Evolutionary conservation across 2,888 invertebrate species (phyloP).

Genomic region (Blastobasis lacticolella): DNA sequence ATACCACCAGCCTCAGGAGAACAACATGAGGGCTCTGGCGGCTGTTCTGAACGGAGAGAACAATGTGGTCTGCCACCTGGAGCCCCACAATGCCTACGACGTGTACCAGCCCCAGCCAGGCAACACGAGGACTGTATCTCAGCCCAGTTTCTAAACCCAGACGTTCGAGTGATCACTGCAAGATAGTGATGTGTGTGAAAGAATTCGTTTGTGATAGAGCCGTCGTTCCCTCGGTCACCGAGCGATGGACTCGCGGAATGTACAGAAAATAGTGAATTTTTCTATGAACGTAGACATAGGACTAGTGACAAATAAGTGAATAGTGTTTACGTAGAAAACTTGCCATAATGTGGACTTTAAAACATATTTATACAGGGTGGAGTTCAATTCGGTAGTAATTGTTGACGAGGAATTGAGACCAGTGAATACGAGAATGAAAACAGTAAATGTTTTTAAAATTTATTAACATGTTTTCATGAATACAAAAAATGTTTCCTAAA

Average conservation of each 20-base stretch:
- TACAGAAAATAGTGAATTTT: slow-evolving; percentile 63
- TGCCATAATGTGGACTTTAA: slow-evolving; percentile 70
- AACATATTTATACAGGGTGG: slow-evolving; percentile 50
- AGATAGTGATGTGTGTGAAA: no score
- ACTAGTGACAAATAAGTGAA: slow-evolving; percentile 55
- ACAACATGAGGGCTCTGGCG: slow-evolving; percentile 76
- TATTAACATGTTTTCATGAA: no score
- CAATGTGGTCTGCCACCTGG: slow-evolving; percentile 89
- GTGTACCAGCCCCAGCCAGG: slow-evolving; percentile 61
- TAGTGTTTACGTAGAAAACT: slow-evolving; percentile 64
- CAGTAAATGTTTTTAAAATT: no score
- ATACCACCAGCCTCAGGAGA: slow-evolving; percentile 70
- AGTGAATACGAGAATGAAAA: no score
- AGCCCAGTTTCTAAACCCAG: slow-evolving; percentile 61
- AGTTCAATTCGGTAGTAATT: slow-evolving; percentile 14
- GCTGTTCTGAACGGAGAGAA: slow-evolving; percentile 89
- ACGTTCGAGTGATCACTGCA: slow-evolving; percentile 13
- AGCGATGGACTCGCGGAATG: slow-evolving; percentile 39
- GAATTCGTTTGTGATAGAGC: slow-evolving; percentile 7
- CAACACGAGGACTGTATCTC: slow-evolving; percentile 65
- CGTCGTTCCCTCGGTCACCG: slow-evolving; percentile 14
- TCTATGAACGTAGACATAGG: slow-evolving; percentile 64
- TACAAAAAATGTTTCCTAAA: no score
- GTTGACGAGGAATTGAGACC: no score
- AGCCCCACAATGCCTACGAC: slow-evolving; percentile 78